Evolutionary conservation across 1,140 invertebrate genomes (phyloP).

Genomic region (Aradophagus sp.): DNA sequence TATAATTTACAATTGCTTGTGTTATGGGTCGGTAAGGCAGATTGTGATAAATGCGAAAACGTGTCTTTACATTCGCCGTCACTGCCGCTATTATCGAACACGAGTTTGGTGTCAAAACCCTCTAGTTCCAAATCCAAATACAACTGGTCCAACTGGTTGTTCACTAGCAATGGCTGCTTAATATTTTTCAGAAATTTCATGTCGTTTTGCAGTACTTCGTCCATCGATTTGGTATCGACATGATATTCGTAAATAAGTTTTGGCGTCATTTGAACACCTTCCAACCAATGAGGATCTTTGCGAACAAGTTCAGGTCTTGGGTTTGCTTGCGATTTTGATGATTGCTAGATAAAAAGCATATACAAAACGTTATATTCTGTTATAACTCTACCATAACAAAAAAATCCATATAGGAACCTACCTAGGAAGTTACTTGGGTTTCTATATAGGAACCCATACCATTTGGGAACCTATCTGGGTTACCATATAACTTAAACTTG

Average conservation of each 20-base stretch:
- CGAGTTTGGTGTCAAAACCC: constrained; percentile 76
- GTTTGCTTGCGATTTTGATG: constrained; percentile 3
- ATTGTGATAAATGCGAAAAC: no score
- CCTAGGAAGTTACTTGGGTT: no score
- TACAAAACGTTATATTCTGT: no score
- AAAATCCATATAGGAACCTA: no score
- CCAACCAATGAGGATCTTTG: constrained; percentile 79
- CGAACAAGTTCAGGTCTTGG: constrained; percentile 28
- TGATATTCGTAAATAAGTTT: constrained; percentile 83
- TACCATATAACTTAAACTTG: no score
- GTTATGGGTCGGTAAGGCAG: no score
- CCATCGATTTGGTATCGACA: constrained; percentile 76
- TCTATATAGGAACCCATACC: no score
- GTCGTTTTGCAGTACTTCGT: constrained; percentile 80
- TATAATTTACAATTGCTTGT: no score
- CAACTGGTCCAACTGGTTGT: constrained; percentile 83
- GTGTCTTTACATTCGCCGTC: constrained; percentile 78
- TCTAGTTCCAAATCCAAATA: constrained; percentile 83
- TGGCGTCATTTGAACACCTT: constrained; percentile 78
- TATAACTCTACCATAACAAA: no score
- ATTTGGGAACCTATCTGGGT: no score
- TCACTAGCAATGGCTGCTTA: constrained; percentile 80
- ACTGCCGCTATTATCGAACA: constrained; percentile 77
- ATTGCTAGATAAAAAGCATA: no score
- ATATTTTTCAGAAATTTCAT: constrained; percentile 77